phyloP scores from a whole-genome alignment of 2,888 invertebrate species.

The Lithodes maja region DNA sequence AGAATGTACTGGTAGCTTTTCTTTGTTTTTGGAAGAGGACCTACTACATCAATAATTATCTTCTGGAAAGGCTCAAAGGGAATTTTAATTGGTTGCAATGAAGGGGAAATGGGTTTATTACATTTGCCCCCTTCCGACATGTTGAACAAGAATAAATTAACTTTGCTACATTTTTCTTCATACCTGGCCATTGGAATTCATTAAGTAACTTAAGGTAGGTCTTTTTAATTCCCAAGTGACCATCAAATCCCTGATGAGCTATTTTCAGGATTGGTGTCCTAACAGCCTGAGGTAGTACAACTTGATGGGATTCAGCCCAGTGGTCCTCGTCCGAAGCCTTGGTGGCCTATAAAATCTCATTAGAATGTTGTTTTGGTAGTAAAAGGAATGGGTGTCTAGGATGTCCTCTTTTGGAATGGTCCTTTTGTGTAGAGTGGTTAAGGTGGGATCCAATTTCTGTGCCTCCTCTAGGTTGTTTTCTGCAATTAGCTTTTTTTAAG shows the following conservation, averaged over 20 bases:
- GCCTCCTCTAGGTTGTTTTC: neutral
- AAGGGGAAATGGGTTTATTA: neutral
- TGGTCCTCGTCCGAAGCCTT: neutral
- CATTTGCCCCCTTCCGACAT: constrained; percentile 6
- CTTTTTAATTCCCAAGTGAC: constrained; percentile 11
- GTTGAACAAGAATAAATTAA: neutral
- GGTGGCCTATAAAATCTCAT: constrained; percentile 12
- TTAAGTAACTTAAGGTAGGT: constrained; percentile 13
- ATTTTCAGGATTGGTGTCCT: neutral
- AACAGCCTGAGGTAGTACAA: neutral
- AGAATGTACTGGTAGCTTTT: constrained; percentile 29
- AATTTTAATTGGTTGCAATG: constrained; percentile 21
- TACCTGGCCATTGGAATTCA: constrained; percentile 3
- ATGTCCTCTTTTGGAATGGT: neutral
- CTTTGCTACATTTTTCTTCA: constrained; percentile 7
- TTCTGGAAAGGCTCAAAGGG: constrained; percentile 16
- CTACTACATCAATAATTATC: constrained; percentile 29
- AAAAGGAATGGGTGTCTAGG: neutral
- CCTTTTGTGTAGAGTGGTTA: neutral
- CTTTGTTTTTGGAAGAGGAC: constrained; percentile 24
- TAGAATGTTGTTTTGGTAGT: neutral
- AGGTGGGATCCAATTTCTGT: neutral
- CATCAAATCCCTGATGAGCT: neutral
- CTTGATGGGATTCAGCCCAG: neutral
- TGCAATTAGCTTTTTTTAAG: neutral